Evolutionary conservation across 2,797 vertebrate species (phyloP), one percentile per base, ranked within the genome.

Genomic region (Pipistrellus pipistrellus): DNA sequence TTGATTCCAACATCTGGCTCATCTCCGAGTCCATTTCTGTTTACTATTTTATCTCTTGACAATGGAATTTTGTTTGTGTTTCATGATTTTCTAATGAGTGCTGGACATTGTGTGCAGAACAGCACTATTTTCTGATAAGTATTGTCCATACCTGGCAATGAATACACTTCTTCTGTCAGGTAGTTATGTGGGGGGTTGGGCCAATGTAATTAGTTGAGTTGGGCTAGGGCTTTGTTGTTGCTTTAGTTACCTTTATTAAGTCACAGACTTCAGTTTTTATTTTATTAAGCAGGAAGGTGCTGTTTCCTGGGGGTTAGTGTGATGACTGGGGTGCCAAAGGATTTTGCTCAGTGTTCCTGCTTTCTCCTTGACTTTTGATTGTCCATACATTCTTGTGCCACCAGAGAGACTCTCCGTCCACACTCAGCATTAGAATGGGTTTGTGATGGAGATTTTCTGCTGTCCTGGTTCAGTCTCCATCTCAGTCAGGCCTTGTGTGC

Each of bases 31-130:
- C 25, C 85, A 69, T 77, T 81, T 35, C 71, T 95, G 11, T 77
- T 77, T 64, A 46, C 53, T 64, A 27, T 13, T 48, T 87, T 94
- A 44, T 77, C 35, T 91, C 71, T 59, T 35, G 23, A 91, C 17
- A 71, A 62, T 71, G 69, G 7, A 30, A 68, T 82, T 53, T 75
- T 69, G n/a, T 77, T 88, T n/a, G 10, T 82, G 9, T 76, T 30
- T 87, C 44, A 25, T 51, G 44, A 35, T n/a, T 90, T 80, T 75
- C 77, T 87, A 69, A 87, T 71, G 44, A 88, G 69, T 83, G 35
- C 71, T 77, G 25, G 53, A 71, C 14, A 72, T 55, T 46, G 41
- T 91, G 13, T 71, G 62, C 64, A 84, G 35, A 35, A 71, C 44
- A 64, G 30, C 71, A 20, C 11, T 46, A 35, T 64, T 72, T 87